These are phyloP conservation scores for Pluvianellus socialis DNA, from an alignment of 2,113 vertebrate species.

Conservation along the genomic window DNA sequence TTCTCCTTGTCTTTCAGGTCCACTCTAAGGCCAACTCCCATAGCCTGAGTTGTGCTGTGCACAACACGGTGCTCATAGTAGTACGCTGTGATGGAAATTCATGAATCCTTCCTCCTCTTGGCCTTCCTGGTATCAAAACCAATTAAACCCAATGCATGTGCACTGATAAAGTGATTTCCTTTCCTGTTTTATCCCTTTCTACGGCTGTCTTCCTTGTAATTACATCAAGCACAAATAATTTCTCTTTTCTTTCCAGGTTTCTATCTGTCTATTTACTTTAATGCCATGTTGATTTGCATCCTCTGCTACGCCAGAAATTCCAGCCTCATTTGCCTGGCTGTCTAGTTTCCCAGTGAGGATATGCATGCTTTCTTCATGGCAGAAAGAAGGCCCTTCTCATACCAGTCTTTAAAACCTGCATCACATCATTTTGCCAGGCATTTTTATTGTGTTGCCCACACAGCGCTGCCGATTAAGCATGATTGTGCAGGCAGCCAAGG, in stretches of 20 bases:
- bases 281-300: background rate
- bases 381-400: background rate
- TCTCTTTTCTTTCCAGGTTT: background rate
- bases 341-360: background rate
- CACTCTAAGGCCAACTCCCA: background rate
- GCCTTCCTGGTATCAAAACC: background rate
- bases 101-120: background rate
- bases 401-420: background rate
- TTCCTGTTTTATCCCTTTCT: background rate
- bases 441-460: background rate
- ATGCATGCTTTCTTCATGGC: background rate
- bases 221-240: background rate
- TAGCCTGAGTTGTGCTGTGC: background rate
- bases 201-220: background rate
- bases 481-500: background rate
- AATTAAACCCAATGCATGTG: background rate
- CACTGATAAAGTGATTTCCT: background rate
- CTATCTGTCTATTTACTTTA: conserved; percentile 1
- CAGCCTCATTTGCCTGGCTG: background rate
- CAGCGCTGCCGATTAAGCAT: background rate
- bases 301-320: background rate
- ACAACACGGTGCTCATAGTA: background rate
- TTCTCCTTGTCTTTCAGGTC: background rate
- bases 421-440: background rate
- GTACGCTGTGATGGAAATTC: background rate